Evolutionary conservation across 2,888 invertebrate species (phyloP).

Genomic region (Hemithea aestivaria): DNA sequence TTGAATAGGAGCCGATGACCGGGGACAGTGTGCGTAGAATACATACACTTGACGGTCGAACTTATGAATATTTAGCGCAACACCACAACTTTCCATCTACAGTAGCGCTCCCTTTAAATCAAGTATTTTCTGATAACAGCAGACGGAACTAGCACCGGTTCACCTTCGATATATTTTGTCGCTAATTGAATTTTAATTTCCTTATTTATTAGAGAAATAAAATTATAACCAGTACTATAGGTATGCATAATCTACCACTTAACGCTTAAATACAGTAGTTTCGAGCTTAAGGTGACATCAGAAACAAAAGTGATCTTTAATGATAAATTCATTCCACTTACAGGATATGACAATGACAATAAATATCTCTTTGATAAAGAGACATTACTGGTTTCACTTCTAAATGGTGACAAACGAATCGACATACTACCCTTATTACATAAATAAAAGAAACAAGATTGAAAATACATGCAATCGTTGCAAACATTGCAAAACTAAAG

Average conservation of each 20-base stretch:
- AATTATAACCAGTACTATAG: too few species aligned
- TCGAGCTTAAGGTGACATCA: too few species aligned
- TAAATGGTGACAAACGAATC: conserved; percentile 23
- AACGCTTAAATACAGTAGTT: not conserved
- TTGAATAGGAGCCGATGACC: too few species aligned
- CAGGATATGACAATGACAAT: too few species aligned
- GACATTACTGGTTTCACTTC: conserved; percentile 9
- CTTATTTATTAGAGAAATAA: too few species aligned
- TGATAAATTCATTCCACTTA: too few species aligned
- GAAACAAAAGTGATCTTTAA: too few species aligned
- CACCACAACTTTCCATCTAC: conserved; percentile 63
- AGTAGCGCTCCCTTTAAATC: conserved; percentile 45
- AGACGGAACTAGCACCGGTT: conserved; percentile 39
- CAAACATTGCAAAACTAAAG: conserved; percentile 30
- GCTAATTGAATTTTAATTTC: conserved; percentile 13
- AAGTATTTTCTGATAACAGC: conserved; percentile 47
- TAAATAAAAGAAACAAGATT: conserved; percentile 31
- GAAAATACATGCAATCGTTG: conserved; percentile 30
- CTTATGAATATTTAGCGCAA: conserved; percentile 65
- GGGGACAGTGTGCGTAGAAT: conserved; percentile 62
- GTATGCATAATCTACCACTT: too few species aligned
- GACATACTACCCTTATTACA: conserved; percentile 32
- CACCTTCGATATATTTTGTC: conserved; percentile 35
- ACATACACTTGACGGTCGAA: conserved; percentile 44
- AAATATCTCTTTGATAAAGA: not conserved